Conservation (phyloP, 37 sponge, comb jelly and placozoan genomes). For the Eunapius fragilis region DNA sequence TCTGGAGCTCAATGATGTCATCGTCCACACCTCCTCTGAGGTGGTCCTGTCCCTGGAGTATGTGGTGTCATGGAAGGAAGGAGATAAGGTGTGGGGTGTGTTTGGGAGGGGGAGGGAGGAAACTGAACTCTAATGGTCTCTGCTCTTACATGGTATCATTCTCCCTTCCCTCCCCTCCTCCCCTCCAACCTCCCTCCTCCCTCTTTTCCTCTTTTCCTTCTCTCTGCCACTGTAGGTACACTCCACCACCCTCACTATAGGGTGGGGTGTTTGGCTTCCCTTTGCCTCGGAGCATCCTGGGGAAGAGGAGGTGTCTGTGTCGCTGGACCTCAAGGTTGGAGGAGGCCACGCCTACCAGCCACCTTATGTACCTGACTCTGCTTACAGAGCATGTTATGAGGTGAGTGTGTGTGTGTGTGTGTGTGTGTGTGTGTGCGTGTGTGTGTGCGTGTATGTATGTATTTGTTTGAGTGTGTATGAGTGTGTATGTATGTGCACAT, state of each 20-base stretch:
- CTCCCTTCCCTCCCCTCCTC: not conserved
- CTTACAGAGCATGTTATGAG: conserved; percentile 44
- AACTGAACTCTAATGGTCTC: too few relatives aligned
- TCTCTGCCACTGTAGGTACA: not conserved
- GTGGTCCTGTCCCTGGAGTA: conserved; percentile 53
- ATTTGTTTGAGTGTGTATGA: not conserved
- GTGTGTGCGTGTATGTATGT: not conserved
- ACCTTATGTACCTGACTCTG: conserved; percentile 39
- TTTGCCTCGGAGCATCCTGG: not conserved
- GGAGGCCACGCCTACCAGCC: conserved; percentile 33
- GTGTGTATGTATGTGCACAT: not conserved
- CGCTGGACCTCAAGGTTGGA: conserved; percentile 42
- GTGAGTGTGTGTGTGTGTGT: conserved; percentile 7
- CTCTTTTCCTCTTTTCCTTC: not conserved
- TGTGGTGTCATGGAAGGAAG: conserved; percentile 28
- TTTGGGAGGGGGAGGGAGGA: not conserved
- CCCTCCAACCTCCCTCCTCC: not conserved
- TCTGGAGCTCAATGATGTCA: conserved; percentile 37
- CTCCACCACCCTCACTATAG: conserved; percentile 23
- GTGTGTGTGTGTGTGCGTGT: conserved; percentile 7
- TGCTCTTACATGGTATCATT: too few relatives aligned
- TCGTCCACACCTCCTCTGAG: conserved; percentile 28
- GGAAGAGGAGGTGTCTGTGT: conserved; percentile 3
- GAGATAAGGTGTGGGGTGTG: conserved; percentile 13
- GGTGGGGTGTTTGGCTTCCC: conserved; percentile 59